Conservation (phyloP, 1,140 invertebrate genomes). For the Drosophila orosa region DNA sequence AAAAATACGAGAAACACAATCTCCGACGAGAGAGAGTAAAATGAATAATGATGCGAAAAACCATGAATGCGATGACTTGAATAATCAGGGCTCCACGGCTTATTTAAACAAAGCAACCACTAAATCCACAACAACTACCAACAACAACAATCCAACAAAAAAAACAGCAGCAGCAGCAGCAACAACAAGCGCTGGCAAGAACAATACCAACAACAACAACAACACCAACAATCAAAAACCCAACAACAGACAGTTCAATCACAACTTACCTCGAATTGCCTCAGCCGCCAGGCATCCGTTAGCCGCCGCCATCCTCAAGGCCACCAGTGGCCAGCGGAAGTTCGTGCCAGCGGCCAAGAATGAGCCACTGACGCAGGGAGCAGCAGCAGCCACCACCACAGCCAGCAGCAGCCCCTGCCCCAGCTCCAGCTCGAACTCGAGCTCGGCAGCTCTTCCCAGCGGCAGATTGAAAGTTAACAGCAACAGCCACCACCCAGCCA, state of each 20-base stretch:
- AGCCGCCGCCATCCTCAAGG: constrained; percentile 60
- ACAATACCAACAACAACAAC: constrained; percentile 34
- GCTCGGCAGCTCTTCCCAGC: constrained; percentile 14
- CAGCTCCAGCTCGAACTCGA: constrained; percentile 13
- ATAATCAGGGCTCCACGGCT: constrained; percentile 68
- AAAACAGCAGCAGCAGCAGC: constrained; percentile 31
- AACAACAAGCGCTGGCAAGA: constrained; percentile 18
- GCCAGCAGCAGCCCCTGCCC: neutral
- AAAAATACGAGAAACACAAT: constrained; percentile 41
- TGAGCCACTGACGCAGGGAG: constrained; percentile 58
- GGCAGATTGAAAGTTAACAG: constrained; percentile 71
- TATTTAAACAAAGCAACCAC: constrained; percentile 55
- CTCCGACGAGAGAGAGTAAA: constrained; percentile 66
- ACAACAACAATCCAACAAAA: constrained; percentile 42
- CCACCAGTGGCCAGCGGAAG: constrained; percentile 58
- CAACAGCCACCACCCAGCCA: constrained; percentile 60
- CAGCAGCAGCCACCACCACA: constrained; percentile 21
- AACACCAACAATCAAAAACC: constrained; percentile 44
- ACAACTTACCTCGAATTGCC: constrained; percentile 58
- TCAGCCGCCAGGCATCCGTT: constrained; percentile 57
- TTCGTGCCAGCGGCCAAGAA: constrained; percentile 52
- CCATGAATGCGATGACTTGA: constrained; percentile 78
- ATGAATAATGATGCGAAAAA: constrained; percentile 84
- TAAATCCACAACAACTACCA: constrained; percentile 45
- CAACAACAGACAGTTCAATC: constrained; percentile 56